phyloP scores from a whole-genome alignment of 2,888 invertebrate genomes.

The Steromphala cineraria region DNA sequence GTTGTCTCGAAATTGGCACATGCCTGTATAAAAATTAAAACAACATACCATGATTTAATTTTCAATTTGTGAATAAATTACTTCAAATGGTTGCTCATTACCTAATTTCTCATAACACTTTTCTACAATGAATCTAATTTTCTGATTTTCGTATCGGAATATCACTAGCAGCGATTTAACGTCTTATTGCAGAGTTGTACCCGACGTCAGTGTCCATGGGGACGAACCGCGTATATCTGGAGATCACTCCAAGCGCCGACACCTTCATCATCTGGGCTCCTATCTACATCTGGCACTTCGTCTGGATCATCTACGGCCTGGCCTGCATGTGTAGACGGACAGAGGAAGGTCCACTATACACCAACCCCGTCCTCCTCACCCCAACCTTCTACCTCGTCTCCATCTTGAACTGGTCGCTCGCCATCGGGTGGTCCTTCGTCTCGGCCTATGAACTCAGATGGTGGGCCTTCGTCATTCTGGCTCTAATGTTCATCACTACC shows the following conservation, averaged over 20 bases:
- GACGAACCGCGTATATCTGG: slow-evolving; percentile 48
- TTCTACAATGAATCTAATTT: too few relatives aligned
- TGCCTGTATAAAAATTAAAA: background rate
- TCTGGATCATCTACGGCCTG: slow-evolving; percentile 51
- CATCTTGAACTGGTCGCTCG: slow-evolving; percentile 46
- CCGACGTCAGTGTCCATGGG: slow-evolving; percentile 35
- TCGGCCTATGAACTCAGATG: slow-evolving; percentile 36
- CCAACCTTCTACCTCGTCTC: slow-evolving; percentile 47
- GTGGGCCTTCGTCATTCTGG: background rate
- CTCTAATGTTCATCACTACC: slow-evolving; percentile 7
- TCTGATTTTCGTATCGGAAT: too few relatives aligned
- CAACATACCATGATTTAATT: too few relatives aligned
- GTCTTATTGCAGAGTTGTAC: background rate
- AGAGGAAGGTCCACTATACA: slow-evolving; percentile 41
- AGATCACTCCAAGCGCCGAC: slow-evolving; percentile 56
- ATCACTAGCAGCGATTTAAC: too few relatives aligned
- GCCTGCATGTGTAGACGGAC: slow-evolving; percentile 42
- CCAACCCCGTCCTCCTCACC: slow-evolving; percentile 44
- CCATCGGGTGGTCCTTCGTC: slow-evolving; percentile 56
- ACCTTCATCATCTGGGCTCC: slow-evolving; percentile 51
- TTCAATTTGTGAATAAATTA: too few relatives aligned
- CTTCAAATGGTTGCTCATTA: too few relatives aligned
- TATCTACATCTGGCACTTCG: slow-evolving; percentile 54
- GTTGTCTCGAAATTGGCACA: background rate
- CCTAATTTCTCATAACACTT: too few relatives aligned